These are phyloP conservation scores for Tolmerus cingulatus DNA, from an alignment of 2,888 invertebrate species.

Conservation along the genomic window DNA sequence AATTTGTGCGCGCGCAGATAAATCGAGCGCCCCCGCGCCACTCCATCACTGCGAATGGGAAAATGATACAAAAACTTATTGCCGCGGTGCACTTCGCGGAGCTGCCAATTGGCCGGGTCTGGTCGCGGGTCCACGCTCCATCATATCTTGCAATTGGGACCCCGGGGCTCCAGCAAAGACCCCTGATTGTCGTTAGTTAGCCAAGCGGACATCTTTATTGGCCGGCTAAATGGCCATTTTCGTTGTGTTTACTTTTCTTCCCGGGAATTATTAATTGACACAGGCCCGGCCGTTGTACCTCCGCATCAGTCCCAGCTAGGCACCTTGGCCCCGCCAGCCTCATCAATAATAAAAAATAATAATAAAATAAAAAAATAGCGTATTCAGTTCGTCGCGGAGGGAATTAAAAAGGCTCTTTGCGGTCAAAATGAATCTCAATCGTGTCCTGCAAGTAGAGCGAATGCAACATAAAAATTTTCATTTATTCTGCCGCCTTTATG, in stretches of 20 bases:
- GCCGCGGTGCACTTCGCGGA: background rate
- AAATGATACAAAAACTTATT: background rate
- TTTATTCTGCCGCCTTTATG: background rate
- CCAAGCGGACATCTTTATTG: conserved; percentile 1
- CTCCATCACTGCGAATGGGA: background rate
- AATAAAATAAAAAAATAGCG: background rate
- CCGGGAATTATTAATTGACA: conserved; percentile 6
- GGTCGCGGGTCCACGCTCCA: background rate
- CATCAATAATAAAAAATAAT: background rate
- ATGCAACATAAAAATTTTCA: background rate
- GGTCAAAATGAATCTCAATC: background rate
- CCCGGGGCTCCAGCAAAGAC: background rate
- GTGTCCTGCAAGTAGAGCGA: background rate
- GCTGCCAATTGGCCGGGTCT: background rate
- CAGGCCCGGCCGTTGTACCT: background rate
- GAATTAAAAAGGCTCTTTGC: background rate
- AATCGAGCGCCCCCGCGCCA: conserved; percentile 4
- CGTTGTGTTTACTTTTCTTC: background rate
- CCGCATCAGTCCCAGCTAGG: background rate
- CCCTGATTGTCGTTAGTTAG: background rate
- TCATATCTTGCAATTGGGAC: conserved; percentile 5
- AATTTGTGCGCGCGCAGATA: conserved; percentile 22
- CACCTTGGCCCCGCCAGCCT: background rate
- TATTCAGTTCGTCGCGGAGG: background rate
- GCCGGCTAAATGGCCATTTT: conserved; percentile 1